Evolutionary conservation across 2,888 invertebrate species (phyloP).

Genomic region (Julus scanicus): DNA sequence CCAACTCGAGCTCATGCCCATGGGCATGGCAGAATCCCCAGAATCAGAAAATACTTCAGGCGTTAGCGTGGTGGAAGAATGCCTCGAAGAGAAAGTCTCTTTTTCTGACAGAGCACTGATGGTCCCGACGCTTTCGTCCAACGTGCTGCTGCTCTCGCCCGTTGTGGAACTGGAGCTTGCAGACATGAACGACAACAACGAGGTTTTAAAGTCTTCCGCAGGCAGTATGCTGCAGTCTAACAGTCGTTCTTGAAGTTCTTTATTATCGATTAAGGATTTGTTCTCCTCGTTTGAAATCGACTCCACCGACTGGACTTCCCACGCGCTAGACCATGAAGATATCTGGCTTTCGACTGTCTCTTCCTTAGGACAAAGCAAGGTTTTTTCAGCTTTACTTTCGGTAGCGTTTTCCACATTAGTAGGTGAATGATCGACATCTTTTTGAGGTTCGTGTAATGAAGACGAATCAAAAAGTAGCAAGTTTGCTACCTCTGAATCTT

Average conservation of each 20-base stretch:
- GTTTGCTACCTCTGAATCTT: neutral
- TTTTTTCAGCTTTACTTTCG: neutral
- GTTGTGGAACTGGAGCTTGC: constrained; percentile 49
- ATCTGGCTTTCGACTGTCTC: neutral
- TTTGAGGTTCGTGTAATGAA: neutral
- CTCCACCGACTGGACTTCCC: constrained; percentile 8
- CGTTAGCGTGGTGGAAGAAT: constrained; percentile 52
- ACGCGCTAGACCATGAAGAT: neutral
- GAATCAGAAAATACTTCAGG: constrained; percentile 55
- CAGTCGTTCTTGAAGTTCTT: neutral
- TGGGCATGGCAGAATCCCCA: constrained; percentile 50
- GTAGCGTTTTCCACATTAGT: neutral
- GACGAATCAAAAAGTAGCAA: neutral
- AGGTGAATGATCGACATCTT: neutral
- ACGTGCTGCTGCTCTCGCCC: constrained; percentile 51
- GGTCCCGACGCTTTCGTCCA: constrained; percentile 52
- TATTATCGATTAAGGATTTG: neutral
- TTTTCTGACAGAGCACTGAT: constrained; percentile 51
- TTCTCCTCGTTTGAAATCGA: neutral
- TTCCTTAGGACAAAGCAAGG: neutral
- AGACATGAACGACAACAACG: constrained; percentile 46
- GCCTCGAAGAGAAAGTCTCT: neutral
- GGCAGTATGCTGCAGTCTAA: neutral
- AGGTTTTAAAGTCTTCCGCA: neutral
- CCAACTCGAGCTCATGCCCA: constrained; percentile 54